These are phyloP conservation scores for Nineta flava DNA, from an alignment of 2,888 invertebrate genomes.

Conservation along the genomic window DNA sequence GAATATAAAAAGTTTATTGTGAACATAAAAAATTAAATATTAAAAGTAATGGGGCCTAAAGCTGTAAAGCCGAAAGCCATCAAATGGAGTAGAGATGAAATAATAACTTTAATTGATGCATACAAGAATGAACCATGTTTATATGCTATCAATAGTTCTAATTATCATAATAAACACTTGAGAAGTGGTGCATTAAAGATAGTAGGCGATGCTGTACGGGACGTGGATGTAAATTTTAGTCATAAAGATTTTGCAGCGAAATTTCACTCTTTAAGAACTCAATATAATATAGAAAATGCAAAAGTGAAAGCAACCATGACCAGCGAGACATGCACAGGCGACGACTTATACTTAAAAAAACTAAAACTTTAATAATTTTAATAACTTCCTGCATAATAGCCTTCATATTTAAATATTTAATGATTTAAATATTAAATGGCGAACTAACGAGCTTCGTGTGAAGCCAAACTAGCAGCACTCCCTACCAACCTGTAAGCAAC, in stretches of 20 bases:
- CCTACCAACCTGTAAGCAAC: too few species aligned
- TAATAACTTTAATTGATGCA: constrained; percentile 1
- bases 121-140: constrained; percentile 2
- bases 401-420: too few species aligned
- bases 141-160: constrained; percentile 1
- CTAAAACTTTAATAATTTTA: too few species aligned
- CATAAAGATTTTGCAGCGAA: background rate
- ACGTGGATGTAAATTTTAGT: background rate
- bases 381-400: too few species aligned
- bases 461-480: too few species aligned
- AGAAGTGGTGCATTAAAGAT: background rate
- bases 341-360: too few species aligned
- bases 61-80: background rate
- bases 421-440: too few species aligned
- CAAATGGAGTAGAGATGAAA: background rate
- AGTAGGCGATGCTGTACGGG: background rate
- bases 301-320: background rate
- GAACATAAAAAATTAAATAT: too few species aligned
- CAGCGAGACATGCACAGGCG: background rate
- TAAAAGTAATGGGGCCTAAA: too few species aligned
- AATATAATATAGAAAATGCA: background rate
- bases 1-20: too few species aligned
- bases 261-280: background rate
- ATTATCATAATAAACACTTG: constrained; percentile 1
- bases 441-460: too few species aligned